Evolutionary conservation across 2,888 invertebrate genomes (phyloP), one percentile per base, ranked within the genome.

Genomic region (Lysandra coridon): DNA sequence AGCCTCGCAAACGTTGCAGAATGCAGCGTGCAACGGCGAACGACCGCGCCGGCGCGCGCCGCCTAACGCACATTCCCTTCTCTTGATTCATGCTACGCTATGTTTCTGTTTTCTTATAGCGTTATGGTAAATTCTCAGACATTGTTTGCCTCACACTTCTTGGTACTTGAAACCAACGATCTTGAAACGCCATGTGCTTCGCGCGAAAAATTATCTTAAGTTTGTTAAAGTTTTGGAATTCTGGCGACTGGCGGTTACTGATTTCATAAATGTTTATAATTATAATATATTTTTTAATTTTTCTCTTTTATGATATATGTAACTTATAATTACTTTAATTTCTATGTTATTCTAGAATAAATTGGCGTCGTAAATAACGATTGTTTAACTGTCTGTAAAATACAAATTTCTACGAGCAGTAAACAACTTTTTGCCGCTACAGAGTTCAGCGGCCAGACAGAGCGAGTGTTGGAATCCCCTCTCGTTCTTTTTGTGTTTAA

Each of bases 361-460:
- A 76, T 33, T 76, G 14, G 6, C 33, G 14, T 30, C 76, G 37
- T 33, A 76, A 53, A 76, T 7, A 53, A 33, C 57, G 57, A 57
- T 17, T 57, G 17, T 57, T 57, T 57, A 57, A 57, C 57, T 14
- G 57, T 76, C 30, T 76, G 76, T 53, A 76, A 76, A 76, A 76
- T 76, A 76, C 76, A 57, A 76, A 75, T 57, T 80, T 44, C 44
- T 44, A 74, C 44, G 12, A 79, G 78, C 78, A 78, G 74, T 79
- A 79, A 74, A 76, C 73, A 79, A 57, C 85, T 86, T 83, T 88
- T 89, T 81, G 84, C 84, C 81, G 79, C 79, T 80, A 81, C 83
- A 82, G 86, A 86, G 91, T 90, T 91, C 91, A 90, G 88, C 87
- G 89, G 86, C 90, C 91, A 90, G 91, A 90, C 90, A 86, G 85